A percentile compares a stretch with the other conserved stretches of the same genome.
phyloP scores from a whole-genome alignment of 1,140 invertebrate genomes.

The Latrodectus geometricus region DNA sequence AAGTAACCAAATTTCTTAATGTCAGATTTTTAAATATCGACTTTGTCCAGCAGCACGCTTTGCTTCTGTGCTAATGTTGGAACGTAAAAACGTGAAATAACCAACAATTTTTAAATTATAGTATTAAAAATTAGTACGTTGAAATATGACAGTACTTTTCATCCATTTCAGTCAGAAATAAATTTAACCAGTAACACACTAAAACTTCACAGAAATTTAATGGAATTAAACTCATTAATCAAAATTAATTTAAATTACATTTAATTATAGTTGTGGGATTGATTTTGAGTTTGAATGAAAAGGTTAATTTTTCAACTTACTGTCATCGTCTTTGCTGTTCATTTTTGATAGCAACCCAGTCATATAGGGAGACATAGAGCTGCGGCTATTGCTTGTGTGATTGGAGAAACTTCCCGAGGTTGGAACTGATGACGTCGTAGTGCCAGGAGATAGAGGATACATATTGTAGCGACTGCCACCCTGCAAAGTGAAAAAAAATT shows the following conservation, averaged over 20 bases:
- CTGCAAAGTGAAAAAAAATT: not conserved
- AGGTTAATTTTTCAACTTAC: slow-evolving; percentile 68
- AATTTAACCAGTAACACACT: not conserved
- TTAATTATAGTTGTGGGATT: slow-evolving; percentile 67
- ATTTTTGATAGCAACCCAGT: slow-evolving; percentile 71
- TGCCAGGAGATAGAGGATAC: slow-evolving; percentile 54
- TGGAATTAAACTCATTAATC: not conserved
- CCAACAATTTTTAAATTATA: too few species aligned
- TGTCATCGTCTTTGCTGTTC: slow-evolving; percentile 76
- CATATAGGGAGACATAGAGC: slow-evolving; percentile 73
- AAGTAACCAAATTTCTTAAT: too few species aligned
- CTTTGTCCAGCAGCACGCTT: too few species aligned
- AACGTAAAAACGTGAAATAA: too few species aligned
- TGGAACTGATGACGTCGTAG: slow-evolving; percentile 27
- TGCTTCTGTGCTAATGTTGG: too few species aligned
- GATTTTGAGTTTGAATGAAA: slow-evolving; percentile 68
- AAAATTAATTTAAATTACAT: not conserved
- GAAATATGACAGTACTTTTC: not conserved
- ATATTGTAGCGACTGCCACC: slow-evolving; percentile 53
- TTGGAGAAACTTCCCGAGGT: slow-evolving; percentile 69
- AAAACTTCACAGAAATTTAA: not conserved
- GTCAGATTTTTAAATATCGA: too few species aligned
- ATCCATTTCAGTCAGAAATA: not conserved
- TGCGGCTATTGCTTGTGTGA: slow-evolving; percentile 76
- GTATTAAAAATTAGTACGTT: not conserved